Evolutionary conservation across 2,888 invertebrate species (phyloP).

Genomic region (Watsonalla binaria): DNA sequence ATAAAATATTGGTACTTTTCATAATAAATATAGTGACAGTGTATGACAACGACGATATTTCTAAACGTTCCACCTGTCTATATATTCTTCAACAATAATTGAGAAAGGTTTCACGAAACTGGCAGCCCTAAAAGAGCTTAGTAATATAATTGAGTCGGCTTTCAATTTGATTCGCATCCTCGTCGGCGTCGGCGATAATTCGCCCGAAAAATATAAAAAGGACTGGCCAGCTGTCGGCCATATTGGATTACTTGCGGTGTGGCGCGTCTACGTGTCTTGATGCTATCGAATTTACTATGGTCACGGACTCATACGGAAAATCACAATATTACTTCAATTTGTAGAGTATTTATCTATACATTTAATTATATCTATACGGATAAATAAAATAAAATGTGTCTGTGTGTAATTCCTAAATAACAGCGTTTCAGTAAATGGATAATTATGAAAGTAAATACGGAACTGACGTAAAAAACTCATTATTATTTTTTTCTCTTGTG

Average conservation of each 20-base stretch:
- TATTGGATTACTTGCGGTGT: slow-evolving; percentile 65
- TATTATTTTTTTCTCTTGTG: no score
- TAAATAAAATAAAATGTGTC: no score
- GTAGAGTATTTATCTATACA: neutral
- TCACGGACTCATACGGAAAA: slow-evolving; percentile 7
- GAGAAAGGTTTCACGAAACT: neutral
- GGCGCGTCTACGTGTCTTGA: slow-evolving; percentile 10
- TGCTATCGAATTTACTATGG: slow-evolving; percentile 11
- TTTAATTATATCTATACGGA: no score
- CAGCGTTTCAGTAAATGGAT: no score
- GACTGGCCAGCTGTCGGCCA: slow-evolving; percentile 63
- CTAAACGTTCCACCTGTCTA: no score
- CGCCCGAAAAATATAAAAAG: slow-evolving; percentile 77
- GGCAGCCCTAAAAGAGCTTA: slow-evolving; percentile 56
- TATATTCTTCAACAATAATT: neutral
- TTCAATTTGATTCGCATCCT: slow-evolving; percentile 77
- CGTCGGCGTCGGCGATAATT: slow-evolving; percentile 77
- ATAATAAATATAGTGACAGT: no score
- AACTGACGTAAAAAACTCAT: no score
- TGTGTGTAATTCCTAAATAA: no score
- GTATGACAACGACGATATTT: no score
- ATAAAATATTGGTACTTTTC: no score
- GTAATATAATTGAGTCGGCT: slow-evolving; percentile 77
- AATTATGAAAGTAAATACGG: no score
- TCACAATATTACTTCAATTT: neutral